These are phyloP conservation scores for Epizoanthus scotinus DNA, from an alignment of 92 coral and sea anemone species.

Conservation along the genomic window DNA sequence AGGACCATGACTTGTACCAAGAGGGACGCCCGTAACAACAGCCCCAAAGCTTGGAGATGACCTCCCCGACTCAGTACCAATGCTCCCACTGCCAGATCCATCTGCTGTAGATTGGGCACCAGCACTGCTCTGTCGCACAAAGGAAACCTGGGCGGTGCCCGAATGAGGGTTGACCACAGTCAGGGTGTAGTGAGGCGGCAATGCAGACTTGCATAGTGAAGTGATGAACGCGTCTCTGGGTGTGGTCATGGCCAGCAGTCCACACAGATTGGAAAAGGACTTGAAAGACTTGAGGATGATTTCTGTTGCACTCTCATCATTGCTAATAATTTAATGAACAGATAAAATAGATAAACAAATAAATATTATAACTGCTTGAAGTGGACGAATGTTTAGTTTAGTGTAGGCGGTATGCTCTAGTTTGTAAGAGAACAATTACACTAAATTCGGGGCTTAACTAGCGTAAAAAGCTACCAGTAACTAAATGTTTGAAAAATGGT, in stretches of 20 bases:
- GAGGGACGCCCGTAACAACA: constrained; percentile 87
- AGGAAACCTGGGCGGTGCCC: constrained; percentile 84
- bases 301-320: constrained; percentile 92
- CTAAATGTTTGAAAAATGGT: no score
- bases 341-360: background rate
- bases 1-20: constrained; percentile 94
- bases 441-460: no score
- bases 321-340: constrained; percentile 51
- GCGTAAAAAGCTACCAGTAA: no score
- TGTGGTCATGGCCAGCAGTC: constrained; percentile 82
- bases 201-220: constrained; percentile 91
- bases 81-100: constrained; percentile 59
- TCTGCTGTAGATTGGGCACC: constrained; percentile 58
- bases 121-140: constrained; percentile 65
- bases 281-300: constrained; percentile 87
- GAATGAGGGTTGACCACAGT: constrained; percentile 95
- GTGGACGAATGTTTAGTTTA: no score
- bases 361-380: no score
- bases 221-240: constrained; percentile 98
- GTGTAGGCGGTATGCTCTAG: no score
- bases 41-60: constrained; percentile 78
- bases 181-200: constrained; percentile 98
- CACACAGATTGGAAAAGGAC: constrained; percentile 88
- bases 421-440: no score
- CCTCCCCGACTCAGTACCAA: constrained; percentile 48